Base-by-base conservation (phyloP, 2,797 vertebrate species). In the Octomys mimax region DNA sequence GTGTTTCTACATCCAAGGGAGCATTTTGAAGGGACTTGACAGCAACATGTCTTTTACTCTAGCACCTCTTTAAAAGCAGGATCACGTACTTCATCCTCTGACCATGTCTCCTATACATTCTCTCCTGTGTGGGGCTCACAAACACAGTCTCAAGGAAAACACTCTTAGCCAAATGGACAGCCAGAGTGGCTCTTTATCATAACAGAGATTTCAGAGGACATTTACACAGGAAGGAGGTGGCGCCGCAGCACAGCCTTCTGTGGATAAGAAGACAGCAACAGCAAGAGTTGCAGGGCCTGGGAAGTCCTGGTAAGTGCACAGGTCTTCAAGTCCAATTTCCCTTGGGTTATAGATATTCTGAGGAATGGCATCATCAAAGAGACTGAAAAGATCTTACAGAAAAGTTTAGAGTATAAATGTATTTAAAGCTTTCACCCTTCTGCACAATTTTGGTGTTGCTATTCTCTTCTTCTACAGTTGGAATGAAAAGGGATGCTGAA, bases 401-500 rank as follows among this genome's bases (percentile, higher is more conserved):
- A 95, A 92, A 82, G 82, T 94, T 95, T 89, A 92, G 59, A 86
- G 77, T 57, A 75, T 36, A 79, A 28, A 52, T 87, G 52, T 92
- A 92, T 96, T 93, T 91, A 91, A 96, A 81, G 59, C 61, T 96
- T 96, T 95, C 73, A 94, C 33, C 82, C 71, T 79, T 89, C 79
- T 92, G 79, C 79, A 92, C 64, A 91, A 52, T 84, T 97, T 97
- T 87, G 70, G 49, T 28, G 49, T 68, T 95, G 90, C 59, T 95
- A 87, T 95, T 97, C 89, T 97, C 94, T 97, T 70, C 95, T 96
- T 52, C 31, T 88, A 87, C 64, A 88, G 80, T 87, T 94, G 92
- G 94, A 95, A 31, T 92, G 95, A 91, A 98, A 92, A 87, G 84
- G 89, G 78, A 92, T 97, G 42, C 92, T 87, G 93, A 96, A 96